phyloP scores from a whole-genome alignment of 2,797 vertebrate species.

The Balearica regulorum region DNA sequence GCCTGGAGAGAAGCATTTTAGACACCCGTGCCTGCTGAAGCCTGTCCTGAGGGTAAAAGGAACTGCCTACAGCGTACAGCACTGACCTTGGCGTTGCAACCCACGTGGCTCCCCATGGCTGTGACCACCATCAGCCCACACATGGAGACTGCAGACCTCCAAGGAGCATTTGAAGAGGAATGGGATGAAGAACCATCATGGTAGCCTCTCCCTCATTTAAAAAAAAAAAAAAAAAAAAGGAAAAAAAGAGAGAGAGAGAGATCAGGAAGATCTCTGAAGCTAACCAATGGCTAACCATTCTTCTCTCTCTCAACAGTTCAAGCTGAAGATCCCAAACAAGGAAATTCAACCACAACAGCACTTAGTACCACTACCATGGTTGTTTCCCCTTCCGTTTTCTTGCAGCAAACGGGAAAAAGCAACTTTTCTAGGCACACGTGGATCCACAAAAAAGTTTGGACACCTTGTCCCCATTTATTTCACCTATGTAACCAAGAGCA shows the following conservation, averaged over 20 bases:
- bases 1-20: neutral
- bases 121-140: neutral
- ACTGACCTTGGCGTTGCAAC: neutral
- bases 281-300: neutral
- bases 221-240: neutral
- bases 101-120: neutral
- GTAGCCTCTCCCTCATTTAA: neutral
- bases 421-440: neutral
- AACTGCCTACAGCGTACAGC: too few relatives aligned
- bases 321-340: neutral
- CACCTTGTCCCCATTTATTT: neutral
- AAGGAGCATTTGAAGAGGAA: neutral
- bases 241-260: neutral
- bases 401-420: neutral
- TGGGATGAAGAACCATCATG: neutral
- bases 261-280: neutral
- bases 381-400: neutral
- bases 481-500: neutral
- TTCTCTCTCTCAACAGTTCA: neutral
- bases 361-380: neutral
- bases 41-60: neutral
- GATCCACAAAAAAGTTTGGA: neutral
- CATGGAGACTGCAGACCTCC: neutral
- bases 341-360: neutral
- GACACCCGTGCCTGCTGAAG: neutral